Evolutionary conservation across 2,113 vertebrate species (phyloP), one percentile per base, ranked within the genome.

Genomic region (Thoracochromis brauschi): DNA sequence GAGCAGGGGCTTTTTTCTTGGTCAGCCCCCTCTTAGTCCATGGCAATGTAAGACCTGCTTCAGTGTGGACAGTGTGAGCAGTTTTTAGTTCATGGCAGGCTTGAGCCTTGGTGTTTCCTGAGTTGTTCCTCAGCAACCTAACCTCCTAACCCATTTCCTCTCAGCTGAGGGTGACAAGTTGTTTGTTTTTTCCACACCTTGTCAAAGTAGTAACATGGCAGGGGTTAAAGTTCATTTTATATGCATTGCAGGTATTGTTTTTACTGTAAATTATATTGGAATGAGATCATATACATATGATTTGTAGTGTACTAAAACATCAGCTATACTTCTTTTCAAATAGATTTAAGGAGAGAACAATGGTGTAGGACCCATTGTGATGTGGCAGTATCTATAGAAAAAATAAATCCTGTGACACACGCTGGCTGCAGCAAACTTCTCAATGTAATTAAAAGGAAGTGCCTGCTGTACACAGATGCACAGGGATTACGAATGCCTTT

Each of bases 401-500:
- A 47, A 71, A 87, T 60, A 71, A 84, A 86, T 84, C 53, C 82
- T 53, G 58, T 29, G 60, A 9, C 13, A 5, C 4, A 10, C 13
- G 35, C 51, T 75, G 17, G 16, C 2, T 26, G 42, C 49, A 26
- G 14, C 63, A 65, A 51, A 79, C 81, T 38, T 47, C 5, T 53
- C 60, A 60, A 3, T 83, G 29, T 90, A 88, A 94, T 92, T 58
- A 86, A 90, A 83, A 81, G 31, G 75, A 84, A 65, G 81, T 49
- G 45, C 55, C 75, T 79, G 82, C 60, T 81, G 42, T 54, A 40
- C 82, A 81, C 82, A 86, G 55, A 40, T 14, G 63, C 21, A n/a
- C 71, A 12, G 8, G 89, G 92, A 92, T 94, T 91, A 94, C 55
- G 7, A 81, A 85, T 68, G 82, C 83, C 83, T 89, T 68, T 87